A percentile compares a stretch with the other conserved stretches of the same genome.
Evolutionary conservation across 2,797 vertebrate species (phyloP).

Genomic region (Anomalospiza imberbis): DNA sequence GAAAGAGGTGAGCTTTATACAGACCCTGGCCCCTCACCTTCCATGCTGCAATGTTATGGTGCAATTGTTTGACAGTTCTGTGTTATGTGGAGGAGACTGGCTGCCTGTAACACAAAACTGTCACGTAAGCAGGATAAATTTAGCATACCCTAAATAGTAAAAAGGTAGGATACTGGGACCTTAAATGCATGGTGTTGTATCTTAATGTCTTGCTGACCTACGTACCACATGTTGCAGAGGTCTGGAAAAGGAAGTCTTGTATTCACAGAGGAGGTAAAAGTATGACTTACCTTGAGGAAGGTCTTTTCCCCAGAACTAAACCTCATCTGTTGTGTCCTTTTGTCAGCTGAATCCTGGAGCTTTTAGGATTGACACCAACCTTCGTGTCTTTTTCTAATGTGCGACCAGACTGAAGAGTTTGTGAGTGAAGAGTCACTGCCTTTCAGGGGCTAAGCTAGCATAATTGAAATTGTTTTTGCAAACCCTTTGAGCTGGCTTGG

Average conservation of each 20-base stretch:
- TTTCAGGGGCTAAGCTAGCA: background rate
- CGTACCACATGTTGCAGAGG: background rate
- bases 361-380: background rate
- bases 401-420: background rate
- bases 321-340: background rate
- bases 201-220: background rate
- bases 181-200: background rate
- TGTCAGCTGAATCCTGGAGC: slow-evolving; percentile 19
- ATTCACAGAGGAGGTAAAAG: slow-evolving; percentile 2
- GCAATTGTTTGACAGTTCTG: background rate
- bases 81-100: background rate
- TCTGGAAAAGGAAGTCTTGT: slow-evolving; percentile 8
- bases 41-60: background rate
- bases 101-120: background rate
- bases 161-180: background rate
- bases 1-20: background rate
- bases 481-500: background rate
- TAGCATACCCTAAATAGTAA: background rate
- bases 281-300: background rate
- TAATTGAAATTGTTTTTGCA: slow-evolving; percentile 12
- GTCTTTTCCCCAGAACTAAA: background rate
- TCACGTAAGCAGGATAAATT: background rate
- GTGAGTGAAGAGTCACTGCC: background rate
- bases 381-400: background rate
- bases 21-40: background rate